Evolutionary conservation across 1,140 invertebrate genomes (phyloP), one percentile per base, ranked within the genome.

Genomic region (Sesamia nonagrioides): DNA sequence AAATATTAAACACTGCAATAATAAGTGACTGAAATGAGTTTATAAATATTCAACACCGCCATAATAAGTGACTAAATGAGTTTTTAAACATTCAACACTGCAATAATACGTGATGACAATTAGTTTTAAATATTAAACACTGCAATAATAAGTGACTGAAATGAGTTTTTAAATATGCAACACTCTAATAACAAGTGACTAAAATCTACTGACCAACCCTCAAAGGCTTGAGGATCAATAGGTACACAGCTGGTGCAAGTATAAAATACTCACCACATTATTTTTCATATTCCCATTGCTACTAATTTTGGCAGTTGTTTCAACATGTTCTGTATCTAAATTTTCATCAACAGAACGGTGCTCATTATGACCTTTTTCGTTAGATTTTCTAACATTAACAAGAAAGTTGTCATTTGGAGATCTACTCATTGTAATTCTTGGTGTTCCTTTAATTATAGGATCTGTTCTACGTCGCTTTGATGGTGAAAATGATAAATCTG

Each of bases 401-500:
- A 33, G n/a, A 4, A 18, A 7, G n/a, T 18, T 66, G 1, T 66
- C 61, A 45, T 2, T 45, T 13, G 61, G 11, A 13, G 61, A 21
- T 66, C 17, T 40, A 21, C 37, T 42, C 17, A 42, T 21, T 5
- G 61, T 66, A 21, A 40, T 9, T 0, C 3, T 42, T 42, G 61
- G 61, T 42, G 61, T 66, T 4, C 1, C 42, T 18, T 42, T 18
- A 17, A 2, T 0, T 42, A 18, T 11, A 11, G 17, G 37, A 8
- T 66, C 61, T 11, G 37, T 18, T 21, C 8, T 66, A 11, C 4
- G 6, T 66, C 37, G 18, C 37, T 42, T 66, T 42, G 37, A 18
- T 0, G 61, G 61, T 18, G 61, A 66, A 45, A 45, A 66, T 37
- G 61, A 66, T 17, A 37, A 18, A 42, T 66, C 61, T 66, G 61